Evolutionary conservation across 2,113 vertebrate species (phyloP).

Genomic region (Vicugna pacos): DNA sequence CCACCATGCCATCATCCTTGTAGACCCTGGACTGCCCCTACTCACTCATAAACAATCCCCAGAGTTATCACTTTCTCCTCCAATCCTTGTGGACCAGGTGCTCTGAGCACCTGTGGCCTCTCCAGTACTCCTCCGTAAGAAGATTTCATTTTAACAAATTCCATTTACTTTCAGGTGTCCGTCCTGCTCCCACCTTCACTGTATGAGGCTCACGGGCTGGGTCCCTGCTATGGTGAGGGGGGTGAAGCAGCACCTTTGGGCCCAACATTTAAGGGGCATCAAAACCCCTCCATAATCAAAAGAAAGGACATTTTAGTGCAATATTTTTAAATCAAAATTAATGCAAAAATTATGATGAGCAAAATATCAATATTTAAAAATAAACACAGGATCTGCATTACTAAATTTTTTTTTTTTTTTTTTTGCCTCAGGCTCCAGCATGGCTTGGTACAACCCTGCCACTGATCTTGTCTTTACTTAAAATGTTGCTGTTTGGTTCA

Average conservation of each 20-base stretch:
- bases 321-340: background rate
- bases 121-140: background rate
- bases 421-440: constrained; percentile 60
- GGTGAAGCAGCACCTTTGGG: rapidly evolving
- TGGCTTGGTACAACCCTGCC: background rate
- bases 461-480: constrained; percentile 55
- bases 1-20: rapidly evolving
- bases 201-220: background rate
- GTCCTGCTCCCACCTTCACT: background rate
- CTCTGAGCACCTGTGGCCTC: background rate
- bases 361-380: constrained; percentile 39
- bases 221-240: background rate
- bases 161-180: background rate
- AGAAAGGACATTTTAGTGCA: background rate
- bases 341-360: background rate
- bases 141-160: background rate
- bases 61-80: background rate
- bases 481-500: constrained; percentile 47
- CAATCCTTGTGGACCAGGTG: background rate
- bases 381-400: background rate
- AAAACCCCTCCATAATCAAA: background rate
- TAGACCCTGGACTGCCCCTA: rapidly evolving
- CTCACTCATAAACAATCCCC: background rate
- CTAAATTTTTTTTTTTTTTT: background rate
- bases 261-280: background rate